Percentiles rank a stretch among this genome's conserved stretches.
Conservation (phyloP, 2,888 invertebrate species). For the Holacanthella duospinosa region DNA sequence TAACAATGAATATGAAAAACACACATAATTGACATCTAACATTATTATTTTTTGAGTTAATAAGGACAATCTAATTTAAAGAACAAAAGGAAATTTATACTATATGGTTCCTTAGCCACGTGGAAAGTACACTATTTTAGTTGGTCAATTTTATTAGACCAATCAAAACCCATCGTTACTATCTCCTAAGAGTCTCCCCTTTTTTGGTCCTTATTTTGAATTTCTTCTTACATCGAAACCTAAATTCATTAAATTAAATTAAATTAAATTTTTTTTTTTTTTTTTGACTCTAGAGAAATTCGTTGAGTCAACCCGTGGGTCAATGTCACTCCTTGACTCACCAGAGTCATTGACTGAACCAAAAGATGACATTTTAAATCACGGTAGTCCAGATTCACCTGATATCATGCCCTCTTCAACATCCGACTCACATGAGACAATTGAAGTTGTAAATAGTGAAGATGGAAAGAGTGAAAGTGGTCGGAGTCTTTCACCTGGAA, state of each 20-base stretch:
- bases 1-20: too few species aligned
- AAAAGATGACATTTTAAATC: slow-evolving; percentile 25
- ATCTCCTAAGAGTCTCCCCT: too few species aligned
- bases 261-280: slow-evolving; percentile 3
- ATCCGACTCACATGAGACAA: slow-evolving; percentile 44
- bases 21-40: too few species aligned
- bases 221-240: neutral
- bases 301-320: slow-evolving; percentile 47
- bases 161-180: too few species aligned
- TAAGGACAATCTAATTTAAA: too few species aligned
- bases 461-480: slow-evolving; percentile 35
- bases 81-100: too few species aligned
- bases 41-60: too few species aligned
- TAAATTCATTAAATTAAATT: neutral
- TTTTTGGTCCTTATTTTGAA: too few species aligned
- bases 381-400: slow-evolving; percentile 37
- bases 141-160: too few species aligned
- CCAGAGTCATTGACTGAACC: slow-evolving; percentile 33
- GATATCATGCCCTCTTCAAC: slow-evolving; percentile 50
- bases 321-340: slow-evolving; percentile 34
- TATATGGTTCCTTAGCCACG: too few species aligned
- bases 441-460: slow-evolving; percentile 33
- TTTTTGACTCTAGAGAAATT: slow-evolving; percentile 50
- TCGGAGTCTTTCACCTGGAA: slow-evolving; percentile 19
- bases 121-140: too few species aligned